These are phyloP conservation scores for Heliothis peltigera DNA, from an alignment of 2,888 invertebrate genomes.

Conservation along the genomic window DNA sequence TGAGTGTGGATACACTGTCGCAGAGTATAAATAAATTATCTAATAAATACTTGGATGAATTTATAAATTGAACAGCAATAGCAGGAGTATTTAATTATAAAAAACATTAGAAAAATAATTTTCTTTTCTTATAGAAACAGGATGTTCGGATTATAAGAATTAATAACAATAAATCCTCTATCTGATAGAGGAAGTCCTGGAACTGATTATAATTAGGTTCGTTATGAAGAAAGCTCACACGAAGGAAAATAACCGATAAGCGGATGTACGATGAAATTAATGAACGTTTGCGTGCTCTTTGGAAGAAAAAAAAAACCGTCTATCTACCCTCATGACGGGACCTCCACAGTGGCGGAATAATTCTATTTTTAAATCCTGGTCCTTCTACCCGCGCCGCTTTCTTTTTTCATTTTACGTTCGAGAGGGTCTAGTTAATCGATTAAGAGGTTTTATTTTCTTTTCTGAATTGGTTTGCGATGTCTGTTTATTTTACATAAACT, in stretches of 20 bases:
- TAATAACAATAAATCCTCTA: conserved; percentile 4
- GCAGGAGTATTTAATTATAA: too few relatives aligned
- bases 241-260: conserved; percentile 17
- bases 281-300: conserved; percentile 11
- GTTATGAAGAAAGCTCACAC: conserved; percentile 8
- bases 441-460: not conserved
- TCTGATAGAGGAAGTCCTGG: conserved; percentile 7
- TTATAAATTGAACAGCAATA: too few relatives aligned
- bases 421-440: conserved; percentile 9
- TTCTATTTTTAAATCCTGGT: conserved; percentile 37
- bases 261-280: conserved; percentile 13
- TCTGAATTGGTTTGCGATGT: not conserved
- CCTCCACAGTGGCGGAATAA: conserved; percentile 22
- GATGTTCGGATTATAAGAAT: not conserved
- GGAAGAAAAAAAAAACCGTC: conserved; percentile 8
- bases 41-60: too few relatives aligned
- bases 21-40: too few relatives aligned
- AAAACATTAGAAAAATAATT: too few relatives aligned
- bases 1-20: too few relatives aligned
- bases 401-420: conserved; percentile 18
- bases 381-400: not conserved
- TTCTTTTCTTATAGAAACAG: not conserved
- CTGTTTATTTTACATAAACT: not conserved
- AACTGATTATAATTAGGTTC: conserved; percentile 22
- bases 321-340: conserved; percentile 15